phyloP scores from a whole-genome alignment of 2,797 vertebrate species.

The Lophura swinhoii region DNA sequence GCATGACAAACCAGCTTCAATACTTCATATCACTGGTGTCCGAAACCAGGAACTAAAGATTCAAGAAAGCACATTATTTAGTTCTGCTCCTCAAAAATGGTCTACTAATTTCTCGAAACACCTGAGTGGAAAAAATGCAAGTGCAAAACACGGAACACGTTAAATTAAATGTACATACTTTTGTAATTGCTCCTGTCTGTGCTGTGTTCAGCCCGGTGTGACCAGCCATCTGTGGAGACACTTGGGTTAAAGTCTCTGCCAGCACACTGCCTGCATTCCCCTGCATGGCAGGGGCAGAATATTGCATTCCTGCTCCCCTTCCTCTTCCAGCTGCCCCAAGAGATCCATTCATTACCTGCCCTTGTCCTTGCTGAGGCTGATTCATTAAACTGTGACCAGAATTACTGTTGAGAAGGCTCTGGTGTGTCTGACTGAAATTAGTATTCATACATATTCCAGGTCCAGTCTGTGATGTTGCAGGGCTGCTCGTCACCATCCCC shows the following conservation, averaged over 20 bases:
- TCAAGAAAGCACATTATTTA: background rate
- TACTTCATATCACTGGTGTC: background rate
- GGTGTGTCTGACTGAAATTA: constrained; percentile 89
- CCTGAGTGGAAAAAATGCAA: background rate
- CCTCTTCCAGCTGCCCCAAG: constrained; percentile 91
- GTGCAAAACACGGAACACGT: background rate
- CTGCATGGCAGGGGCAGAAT: constrained; percentile 86
- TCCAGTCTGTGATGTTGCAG: constrained; percentile 84
- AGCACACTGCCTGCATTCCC: constrained; percentile 87
- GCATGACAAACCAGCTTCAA: background rate
- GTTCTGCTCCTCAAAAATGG: background rate
- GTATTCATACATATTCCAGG: constrained; percentile 90
- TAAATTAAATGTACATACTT: constrained; percentile 82
- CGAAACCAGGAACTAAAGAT: background rate
- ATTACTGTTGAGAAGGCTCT: constrained; percentile 90
- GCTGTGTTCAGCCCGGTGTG: constrained; percentile 87
- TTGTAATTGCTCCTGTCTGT: constrained; percentile 92
- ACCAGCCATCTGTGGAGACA: constrained; percentile 87
- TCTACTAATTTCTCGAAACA: background rate
- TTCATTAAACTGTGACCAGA: constrained; percentile 89
- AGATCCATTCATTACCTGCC: constrained; percentile 96
- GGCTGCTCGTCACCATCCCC: constrained; percentile 84
- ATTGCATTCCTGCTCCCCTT: constrained; percentile 89
- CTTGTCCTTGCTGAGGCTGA: constrained; percentile 87
- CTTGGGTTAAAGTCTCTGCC: constrained; percentile 94